Evolutionary conservation across 2,888 invertebrate species (phyloP), one percentile per base, ranked within the genome.

Genomic region (Cyrtodaria siliqua): DNA sequence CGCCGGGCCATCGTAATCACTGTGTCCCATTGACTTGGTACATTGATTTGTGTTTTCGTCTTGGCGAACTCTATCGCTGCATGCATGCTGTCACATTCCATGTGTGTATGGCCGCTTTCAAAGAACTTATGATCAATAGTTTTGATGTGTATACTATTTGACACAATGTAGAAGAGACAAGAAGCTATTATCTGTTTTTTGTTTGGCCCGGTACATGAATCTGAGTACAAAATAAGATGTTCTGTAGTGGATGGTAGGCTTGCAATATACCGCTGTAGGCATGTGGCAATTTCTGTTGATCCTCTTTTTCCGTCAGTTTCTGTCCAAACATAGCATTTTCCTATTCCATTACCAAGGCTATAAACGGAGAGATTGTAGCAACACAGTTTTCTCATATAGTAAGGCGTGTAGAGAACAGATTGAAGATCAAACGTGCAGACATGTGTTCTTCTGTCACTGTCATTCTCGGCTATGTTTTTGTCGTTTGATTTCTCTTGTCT

Each of bases 51-150:
- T 12, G 59, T 73, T 23, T 18, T 42, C 27, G 66, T 72, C 27
- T 76, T 77, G 27, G 62, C 64, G 26, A 12, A 12, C 55, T 80
- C 72, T 44, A 76, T 80, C 12, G 76, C 23, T 6, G 70, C 47
- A 40, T 77, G 76, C 20, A 80, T 63, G 4, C 40, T 53, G 40
- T 76, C 67, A 33, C 60, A 76, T 44, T 80, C 80, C 73, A 76
- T 80, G 14, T 80, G 52, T 16, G 77, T 66, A 61, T 80, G 76
- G 9, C 69, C 76, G 3, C 53, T 29, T 33, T 76, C 67, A 1
- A 79, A 40, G 20, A 80, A 76, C 33, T 77, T 71, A 2, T 70
- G 70, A 26, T 61, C 55, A 26, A 76, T 49, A 4, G 23, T 24
- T 29, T 70, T 24, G 3, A 71, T n/a, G 26, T 62, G 47, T 1